Evolutionary conservation across 2,113 vertebrate genomes (phyloP), one percentile per base, ranked within the genome.

Genomic region (Corythornis cristatus): DNA sequence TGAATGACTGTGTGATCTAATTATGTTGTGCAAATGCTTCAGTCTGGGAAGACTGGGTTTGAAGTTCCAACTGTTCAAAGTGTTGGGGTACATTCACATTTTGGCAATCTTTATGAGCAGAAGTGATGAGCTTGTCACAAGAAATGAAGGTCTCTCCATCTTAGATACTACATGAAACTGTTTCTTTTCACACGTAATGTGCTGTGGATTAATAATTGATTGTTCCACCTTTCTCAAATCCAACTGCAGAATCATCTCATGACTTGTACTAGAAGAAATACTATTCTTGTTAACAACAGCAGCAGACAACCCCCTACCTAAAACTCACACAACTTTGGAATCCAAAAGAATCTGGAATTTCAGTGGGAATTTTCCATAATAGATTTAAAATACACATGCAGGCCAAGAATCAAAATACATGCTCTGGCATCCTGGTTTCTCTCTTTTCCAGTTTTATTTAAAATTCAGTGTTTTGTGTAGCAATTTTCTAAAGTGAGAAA

Each of bases 101-200:
- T 85, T n/a, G 17, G 8, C 53, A 50, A 33, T 62, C 68, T 66
- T 29, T 15, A 37, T 62, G 42, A 87, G 8, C 4, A 12, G 43
- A 79, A 82, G 8, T 42, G 35, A 53, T 29, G 28, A 60, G 7
- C 7, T 60, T 84, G 18, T 37, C 26, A 25, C 33, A 45, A 61
- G 2, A 79, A 43, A n/a, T 40, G 45, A 68, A 58, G 28, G 45
- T 33, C 40, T 3, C 0, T 0, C 0, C 51, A 17, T 72, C n/a
- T 78, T 23, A 40, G 26, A 12, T 56, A 10, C 20, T 60, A 3
- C 19, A 37, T 28, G 29, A 60, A 87, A 58, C 26, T 0, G 2
- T 56, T 25, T 67, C 40, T 65, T 93, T 68, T 65, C 21, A 37
- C 23, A 10, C 17, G 8, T 29, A 48, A 29, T 35, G 29, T 31